phyloP scores from a whole-genome alignment of 2,797 vertebrate species.

The Ciconia nigra region DNA sequence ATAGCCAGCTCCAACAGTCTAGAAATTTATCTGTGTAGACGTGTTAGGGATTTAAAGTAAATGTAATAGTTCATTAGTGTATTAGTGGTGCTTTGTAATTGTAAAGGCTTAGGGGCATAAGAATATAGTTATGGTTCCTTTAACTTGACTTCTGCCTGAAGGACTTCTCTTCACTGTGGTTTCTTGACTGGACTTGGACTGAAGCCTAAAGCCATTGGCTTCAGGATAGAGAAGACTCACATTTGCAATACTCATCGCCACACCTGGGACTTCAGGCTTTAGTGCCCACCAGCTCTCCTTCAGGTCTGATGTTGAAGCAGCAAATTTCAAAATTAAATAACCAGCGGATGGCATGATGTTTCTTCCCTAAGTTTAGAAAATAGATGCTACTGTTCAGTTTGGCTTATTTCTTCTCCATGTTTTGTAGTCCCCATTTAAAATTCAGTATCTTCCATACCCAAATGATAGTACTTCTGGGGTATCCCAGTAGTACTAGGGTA shows the following conservation, averaged over 20 bases:
- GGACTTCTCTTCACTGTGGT: background rate
- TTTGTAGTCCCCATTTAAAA: background rate
- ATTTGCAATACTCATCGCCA: background rate
- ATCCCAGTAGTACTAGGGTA: background rate
- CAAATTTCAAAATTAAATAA: background rate
- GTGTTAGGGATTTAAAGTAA: background rate
- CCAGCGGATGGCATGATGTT: fast-evolving
- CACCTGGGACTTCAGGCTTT: background rate
- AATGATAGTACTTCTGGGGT: background rate
- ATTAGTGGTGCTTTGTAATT: background rate
- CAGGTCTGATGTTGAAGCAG: background rate
- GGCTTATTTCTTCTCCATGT: background rate
- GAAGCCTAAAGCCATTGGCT: background rate
- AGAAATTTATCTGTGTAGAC: background rate
- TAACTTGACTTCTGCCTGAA: background rate
- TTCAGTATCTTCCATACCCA: background rate
- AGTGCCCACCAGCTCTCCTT: background rate
- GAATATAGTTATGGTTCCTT: background rate
- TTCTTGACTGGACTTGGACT: background rate
- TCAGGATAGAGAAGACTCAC: background rate
- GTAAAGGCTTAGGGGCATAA: background rate
- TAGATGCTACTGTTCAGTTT: background rate
- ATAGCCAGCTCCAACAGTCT: background rate
- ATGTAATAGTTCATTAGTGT: background rate
- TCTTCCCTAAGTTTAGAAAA: background rate